A percentile compares a stretch with the other conserved stretches of the same genome.
Conservation (phyloP, 2,113 vertebrate genomes). For the Gopherus evgoodei region DNA sequence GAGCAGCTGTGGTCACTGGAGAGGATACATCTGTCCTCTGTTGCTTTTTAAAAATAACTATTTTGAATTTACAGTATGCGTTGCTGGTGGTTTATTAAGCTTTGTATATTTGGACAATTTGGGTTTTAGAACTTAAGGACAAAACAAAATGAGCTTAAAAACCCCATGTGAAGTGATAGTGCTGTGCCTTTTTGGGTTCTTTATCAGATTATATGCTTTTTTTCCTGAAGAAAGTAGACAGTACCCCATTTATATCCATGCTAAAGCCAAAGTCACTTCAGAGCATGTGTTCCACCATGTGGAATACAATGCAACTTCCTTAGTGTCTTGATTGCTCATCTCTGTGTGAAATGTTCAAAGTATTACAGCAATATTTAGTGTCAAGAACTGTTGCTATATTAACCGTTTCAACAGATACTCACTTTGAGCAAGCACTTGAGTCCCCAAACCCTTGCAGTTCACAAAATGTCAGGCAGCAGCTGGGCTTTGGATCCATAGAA, state of each 20-base stretch:
- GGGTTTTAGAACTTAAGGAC: constrained; percentile 82
- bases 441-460: neutral
- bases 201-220: constrained; percentile 75
- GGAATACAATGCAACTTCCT: constrained; percentile 77
- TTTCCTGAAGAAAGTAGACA: constrained; percentile 80
- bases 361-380: constrained; percentile 97
- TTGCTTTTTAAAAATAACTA: constrained; percentile 56
- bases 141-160: constrained; percentile 72
- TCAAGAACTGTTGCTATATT: constrained; percentile 58
- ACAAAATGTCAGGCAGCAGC: neutral
- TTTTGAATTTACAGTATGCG: constrained; percentile 72
- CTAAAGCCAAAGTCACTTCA: constrained; percentile 95
- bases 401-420: constrained; percentile 54
- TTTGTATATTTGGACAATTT: constrained; percentile 86
- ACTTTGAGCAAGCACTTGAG: neutral
- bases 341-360: constrained; percentile 80
- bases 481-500: neutral
- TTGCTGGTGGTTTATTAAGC: constrained; percentile 80
- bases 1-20: constrained; percentile 5
- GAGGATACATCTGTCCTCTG: constrained; percentile 56
- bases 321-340: constrained; percentile 54
- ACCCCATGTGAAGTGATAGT: constrained; percentile 87
- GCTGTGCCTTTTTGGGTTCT: constrained; percentile 90
- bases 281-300: constrained; percentile 91
- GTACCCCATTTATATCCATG: constrained; percentile 84